Evolutionary conservation across 1,140 invertebrate genomes (phyloP).

Genomic region (Heliconius congener): DNA sequence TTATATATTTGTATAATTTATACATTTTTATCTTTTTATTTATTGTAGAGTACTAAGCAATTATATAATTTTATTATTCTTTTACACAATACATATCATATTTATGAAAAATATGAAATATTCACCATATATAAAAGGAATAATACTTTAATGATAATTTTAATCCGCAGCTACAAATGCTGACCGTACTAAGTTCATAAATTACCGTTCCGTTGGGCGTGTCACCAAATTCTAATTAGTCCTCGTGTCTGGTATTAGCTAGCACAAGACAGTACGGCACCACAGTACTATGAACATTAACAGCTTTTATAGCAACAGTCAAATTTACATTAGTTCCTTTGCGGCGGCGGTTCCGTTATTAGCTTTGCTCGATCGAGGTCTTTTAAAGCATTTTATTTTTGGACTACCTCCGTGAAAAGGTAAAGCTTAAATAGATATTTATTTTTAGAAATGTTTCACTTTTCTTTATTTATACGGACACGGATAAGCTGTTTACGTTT

Average conservation of each 20-base stretch:
- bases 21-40: too few species aligned
- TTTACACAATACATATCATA: too few species aligned
- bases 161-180: constrained; percentile 24
- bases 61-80: too few species aligned
- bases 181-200: constrained; percentile 57
- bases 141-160: constrained; percentile 4
- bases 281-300: constrained; percentile 30
- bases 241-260: constrained; percentile 72
- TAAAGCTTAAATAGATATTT: background rate
- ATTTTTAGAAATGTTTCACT: background rate
- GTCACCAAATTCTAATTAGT: constrained; percentile 79
- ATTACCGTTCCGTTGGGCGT: constrained; percentile 57
- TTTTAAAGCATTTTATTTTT: background rate
- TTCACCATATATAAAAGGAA: background rate
- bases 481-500: too few species aligned
- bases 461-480: background rate
- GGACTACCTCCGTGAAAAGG: background rate
- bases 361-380: background rate
- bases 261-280: constrained; percentile 57
- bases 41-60: too few species aligned
- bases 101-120: too few species aligned
- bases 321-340: constrained; percentile 28
- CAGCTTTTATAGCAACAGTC: constrained; percentile 30
- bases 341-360: constrained; percentile 14
- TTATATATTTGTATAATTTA: too few species aligned